These are phyloP conservation scores for Proctacanthus coquilletti DNA, from an alignment of 1,140 invertebrate species.

Conservation along the genomic window DNA sequence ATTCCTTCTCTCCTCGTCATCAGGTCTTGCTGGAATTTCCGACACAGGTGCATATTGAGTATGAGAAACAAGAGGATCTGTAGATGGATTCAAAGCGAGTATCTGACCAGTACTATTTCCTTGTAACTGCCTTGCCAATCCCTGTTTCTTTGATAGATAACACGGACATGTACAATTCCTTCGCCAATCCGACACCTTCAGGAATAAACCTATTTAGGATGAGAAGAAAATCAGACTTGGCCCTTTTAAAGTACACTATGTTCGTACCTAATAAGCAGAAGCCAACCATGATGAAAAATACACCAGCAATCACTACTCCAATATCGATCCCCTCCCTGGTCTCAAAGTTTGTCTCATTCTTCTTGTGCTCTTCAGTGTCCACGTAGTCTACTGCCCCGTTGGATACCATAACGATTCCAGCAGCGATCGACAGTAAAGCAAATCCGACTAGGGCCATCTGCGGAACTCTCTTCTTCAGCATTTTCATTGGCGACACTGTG, in stretches of 20 bases:
- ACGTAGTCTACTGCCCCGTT: constrained; percentile 7
- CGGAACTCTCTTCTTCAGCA: constrained; percentile 8
- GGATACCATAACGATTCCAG: constrained; percentile 10
- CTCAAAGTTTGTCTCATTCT: constrained; percentile 1
- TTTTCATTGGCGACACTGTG: constrained; percentile 6
- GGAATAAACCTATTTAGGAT: constrained; percentile 10
- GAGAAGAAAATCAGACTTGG: constrained; percentile 4
- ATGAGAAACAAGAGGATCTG: constrained; percentile 45
- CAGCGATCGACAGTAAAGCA: constrained; percentile 7
- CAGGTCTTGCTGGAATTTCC: constrained; percentile 42
- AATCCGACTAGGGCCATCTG: constrained; percentile 9
- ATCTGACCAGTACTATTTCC: constrained; percentile 7
- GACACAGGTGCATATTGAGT: constrained; percentile 51
- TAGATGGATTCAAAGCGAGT: constrained; percentile 42
- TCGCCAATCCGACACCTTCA: constrained; percentile 11
- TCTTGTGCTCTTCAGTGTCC: constrained; percentile 7
- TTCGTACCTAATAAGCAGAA: constrained; percentile 7
- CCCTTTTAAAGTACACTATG: neutral
- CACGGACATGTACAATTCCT: constrained; percentile 12
- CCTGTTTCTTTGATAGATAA: constrained; percentile 10
- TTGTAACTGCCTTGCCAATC: constrained; percentile 11
- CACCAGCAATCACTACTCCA: constrained; percentile 8
- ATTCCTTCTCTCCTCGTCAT: constrained; percentile 46
- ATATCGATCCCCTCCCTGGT: constrained; percentile 7
- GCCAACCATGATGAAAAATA: constrained; percentile 8